Evolutionary conservation across 1,140 invertebrate genomes (phyloP), one percentile per base, ranked within the genome.

Genomic region (Lepidotrigona ventralis): DNA sequence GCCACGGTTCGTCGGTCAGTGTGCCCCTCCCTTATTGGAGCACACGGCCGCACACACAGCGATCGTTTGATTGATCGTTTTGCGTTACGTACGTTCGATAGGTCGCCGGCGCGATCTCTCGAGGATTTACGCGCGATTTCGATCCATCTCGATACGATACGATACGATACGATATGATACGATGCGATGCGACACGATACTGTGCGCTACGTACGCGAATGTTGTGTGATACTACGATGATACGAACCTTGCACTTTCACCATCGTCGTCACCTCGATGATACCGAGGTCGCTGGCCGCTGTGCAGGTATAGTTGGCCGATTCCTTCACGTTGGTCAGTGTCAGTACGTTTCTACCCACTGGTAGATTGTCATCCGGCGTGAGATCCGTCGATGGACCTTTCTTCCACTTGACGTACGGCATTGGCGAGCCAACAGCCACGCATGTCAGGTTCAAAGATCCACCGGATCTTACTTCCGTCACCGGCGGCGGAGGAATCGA

Each of bases 221-320:
- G 39, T 46, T 46, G 39, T 46, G 39, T 46, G 26, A 51, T 26
- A 4, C 12, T 26, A 11, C 21, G 53, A 29, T 1, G 23, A 73
- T 78, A 84, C 97, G 97, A 94, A 99, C 98, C 98, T 96, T 99
- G 98, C 80, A 99, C 98, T 96, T 98, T 98, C 83, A 99, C 98
- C 87, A 97, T 95, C 23, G 98, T 96, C 0, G 96, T 96, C 12
- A 97, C 95, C 90, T 99, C 98, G 74, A 99, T 98, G 88, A 97
- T 96, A 23, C 99, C 99, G 26, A 99, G 95, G 8, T 98, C 98
- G 85, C 98, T 99, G n/a, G 97, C 96, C 0, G 99, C 99, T 60
- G 98, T 97, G 92, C 99, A 99, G 0, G 98, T 99, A 94, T 99
- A 99, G 94, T 99, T 99, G 14, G 97, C 98, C 0, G 98, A 98